Evolutionary conservation across 2,888 invertebrate species (phyloP).

Genomic region (Syritta pipiens): DNA sequence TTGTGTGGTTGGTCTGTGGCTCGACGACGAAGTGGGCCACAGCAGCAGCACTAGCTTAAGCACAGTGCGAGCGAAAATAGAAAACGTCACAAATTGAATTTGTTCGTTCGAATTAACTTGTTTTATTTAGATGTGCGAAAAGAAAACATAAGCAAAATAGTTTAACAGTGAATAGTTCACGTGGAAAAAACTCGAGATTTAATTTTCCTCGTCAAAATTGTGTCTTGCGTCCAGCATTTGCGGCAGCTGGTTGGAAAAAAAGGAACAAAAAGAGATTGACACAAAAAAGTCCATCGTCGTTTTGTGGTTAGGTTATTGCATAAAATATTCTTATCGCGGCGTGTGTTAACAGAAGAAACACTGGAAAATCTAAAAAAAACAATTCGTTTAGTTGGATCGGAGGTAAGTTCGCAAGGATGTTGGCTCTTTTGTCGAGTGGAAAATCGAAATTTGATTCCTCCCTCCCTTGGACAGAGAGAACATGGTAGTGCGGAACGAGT

Average conservation of each 20-base stretch:
- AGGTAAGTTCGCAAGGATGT: slow-evolving; percentile 50
- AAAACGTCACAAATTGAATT: slow-evolving; percentile 60
- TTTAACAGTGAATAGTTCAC: slow-evolving; percentile 24
- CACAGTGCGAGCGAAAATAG: slow-evolving; percentile 67
- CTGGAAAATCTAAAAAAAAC: slow-evolving; percentile 45
- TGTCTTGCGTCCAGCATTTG: slow-evolving; percentile 34
- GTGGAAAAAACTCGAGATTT: slow-evolving; percentile 20
- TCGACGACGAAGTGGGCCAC: slow-evolving; percentile 67
- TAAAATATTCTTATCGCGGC: slow-evolving; percentile 65
- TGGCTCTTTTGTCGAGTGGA: slow-evolving; percentile 5
- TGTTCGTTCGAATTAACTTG: slow-evolving; percentile 34
- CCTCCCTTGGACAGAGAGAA: slow-evolving; percentile 13
- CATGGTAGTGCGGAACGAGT: slow-evolving; percentile 47
- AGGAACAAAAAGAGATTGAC: slow-evolving; percentile 50
- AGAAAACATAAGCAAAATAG: slow-evolving; percentile 10
- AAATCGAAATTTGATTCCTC: slow-evolving; percentile 28
- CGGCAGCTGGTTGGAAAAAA: slow-evolving; percentile 60
- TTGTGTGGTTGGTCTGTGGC: slow-evolving; percentile 53
- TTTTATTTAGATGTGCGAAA: slow-evolving; percentile 22
- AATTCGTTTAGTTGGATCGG: slow-evolving; percentile 19
- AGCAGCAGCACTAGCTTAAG: slow-evolving; percentile 50
- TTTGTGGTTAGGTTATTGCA: slow-evolving; percentile 70
- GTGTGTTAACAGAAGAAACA: slow-evolving; percentile 32
- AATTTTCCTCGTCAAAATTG: slow-evolving; percentile 33
- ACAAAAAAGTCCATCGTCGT: slow-evolving; percentile 53